Conservation (phyloP, 2,888 invertebrate genomes). For the Laspeyria flexula region DNA sequence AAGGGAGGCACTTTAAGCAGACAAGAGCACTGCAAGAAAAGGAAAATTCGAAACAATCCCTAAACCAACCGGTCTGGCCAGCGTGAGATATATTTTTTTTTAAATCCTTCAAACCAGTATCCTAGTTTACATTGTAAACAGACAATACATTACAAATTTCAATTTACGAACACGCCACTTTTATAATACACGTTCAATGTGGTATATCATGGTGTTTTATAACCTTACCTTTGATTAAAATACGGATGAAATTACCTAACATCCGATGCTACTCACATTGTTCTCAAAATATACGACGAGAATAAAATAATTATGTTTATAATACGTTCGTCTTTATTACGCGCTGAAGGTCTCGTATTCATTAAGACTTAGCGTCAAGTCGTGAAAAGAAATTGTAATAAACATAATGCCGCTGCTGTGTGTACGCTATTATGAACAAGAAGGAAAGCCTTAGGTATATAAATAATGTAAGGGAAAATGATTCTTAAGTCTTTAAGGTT, state of each 20-base stretch:
- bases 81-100: too few relatives aligned
- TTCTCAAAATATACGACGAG: constrained; percentile 36
- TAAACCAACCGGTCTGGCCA: too few relatives aligned
- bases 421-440: not conserved
- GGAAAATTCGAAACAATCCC: too few relatives aligned
- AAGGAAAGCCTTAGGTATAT: not conserved
- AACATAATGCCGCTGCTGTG: not conserved
- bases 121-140: too few relatives aligned
- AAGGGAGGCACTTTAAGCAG: too few relatives aligned
- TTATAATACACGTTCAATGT: constrained; percentile 30
- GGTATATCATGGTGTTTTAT: constrained; percentile 39
- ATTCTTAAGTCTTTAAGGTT: too few relatives aligned
- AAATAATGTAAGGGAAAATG: too few relatives aligned
- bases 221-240: constrained; percentile 43
- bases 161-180: constrained; percentile 24
- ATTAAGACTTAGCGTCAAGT: constrained; percentile 26
- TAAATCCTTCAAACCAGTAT: too few relatives aligned
- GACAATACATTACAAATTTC: too few relatives aligned
- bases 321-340: constrained; percentile 32
- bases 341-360: constrained; percentile 17
- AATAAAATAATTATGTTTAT: constrained; percentile 41
- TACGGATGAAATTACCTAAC: constrained; percentile 40
- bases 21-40: too few relatives aligned
- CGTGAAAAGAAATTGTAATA: constrained; percentile 18
- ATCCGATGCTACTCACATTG: constrained; percentile 41